Base-by-base conservation (phyloP, 2,888 invertebrate species). In the Branchipolynoe longqiensis region DNA sequence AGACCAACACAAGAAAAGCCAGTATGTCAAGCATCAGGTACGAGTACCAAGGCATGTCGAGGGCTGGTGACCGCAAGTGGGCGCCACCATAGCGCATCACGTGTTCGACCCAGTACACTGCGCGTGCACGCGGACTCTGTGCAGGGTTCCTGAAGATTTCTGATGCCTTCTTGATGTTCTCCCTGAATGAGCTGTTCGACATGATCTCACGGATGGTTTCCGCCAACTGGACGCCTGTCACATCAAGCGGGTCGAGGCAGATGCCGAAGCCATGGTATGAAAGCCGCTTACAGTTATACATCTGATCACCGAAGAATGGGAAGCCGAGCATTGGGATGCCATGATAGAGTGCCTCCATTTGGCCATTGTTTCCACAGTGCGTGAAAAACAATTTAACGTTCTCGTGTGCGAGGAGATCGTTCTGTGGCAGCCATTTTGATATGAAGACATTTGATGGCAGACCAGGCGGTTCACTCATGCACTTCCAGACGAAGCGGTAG, bases 331-430 rank as follows among this genome's bases (percentile, higher is more conserved):
- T 88, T 8, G 82, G 90, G 8, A 90, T 88, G 0, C 87, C 90
- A 73, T 89, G 87, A 48, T 87, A 89, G n/a, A 90, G 33, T 6
- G 87, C 89, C 74, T 90, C 90, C 83, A 86, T 87, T 12, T 86
- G 86, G 2, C 90, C 88, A 78, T 88, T 89, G 36, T 83, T 87
- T 0, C 90, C 90, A 73, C 89, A 90, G 59, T 90, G 90, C 28
- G 89, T 88, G 14, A 90, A 86, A 74, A 90, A 89, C n/a, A 89
- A 64, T 83, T 87, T 89, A 6, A 86, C 85, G n/a, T 89, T 90
- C 0, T 54, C 64, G 74, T 90, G 89, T 12, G 85, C 89, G 14
- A 90, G 88, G 0, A 90, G 74, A 48, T 90, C 89, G 56, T 89
- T 89, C 64, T 90, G 89, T n/a, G 90, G 90, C 28, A 90, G 36